phyloP scores from a whole-genome alignment of 2,797 vertebrate species.

The Holocentrus rufus region DNA sequence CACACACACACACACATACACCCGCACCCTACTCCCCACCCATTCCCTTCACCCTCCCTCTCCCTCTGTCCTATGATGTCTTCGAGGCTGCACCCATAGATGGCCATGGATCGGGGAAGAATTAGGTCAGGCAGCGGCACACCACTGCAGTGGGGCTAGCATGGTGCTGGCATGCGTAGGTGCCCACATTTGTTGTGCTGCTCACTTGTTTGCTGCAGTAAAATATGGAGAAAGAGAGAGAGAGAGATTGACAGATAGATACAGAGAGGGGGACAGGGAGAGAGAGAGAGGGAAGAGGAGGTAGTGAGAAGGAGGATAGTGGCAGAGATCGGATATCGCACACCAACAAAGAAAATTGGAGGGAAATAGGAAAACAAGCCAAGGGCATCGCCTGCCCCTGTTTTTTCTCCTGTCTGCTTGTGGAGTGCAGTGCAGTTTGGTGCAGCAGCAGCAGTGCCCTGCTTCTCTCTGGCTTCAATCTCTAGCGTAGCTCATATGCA shows the following conservation, averaged over 20 bases:
- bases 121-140: slow-evolving; percentile 64
- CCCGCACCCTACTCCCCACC: no score
- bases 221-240: slow-evolving; percentile 14
- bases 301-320: neutral
- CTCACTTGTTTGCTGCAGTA: slow-evolving; percentile 28
- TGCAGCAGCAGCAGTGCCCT: slow-evolving; percentile 16
- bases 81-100: slow-evolving; percentile 41
- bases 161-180: slow-evolving; percentile 23
- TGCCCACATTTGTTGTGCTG: slow-evolving; percentile 30
- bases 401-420: slow-evolving; percentile 17
- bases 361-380: slow-evolving; percentile 28
- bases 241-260: no score
- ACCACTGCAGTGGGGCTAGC: slow-evolving; percentile 57
- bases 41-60: no score
- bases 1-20: no score
- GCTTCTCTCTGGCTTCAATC: slow-evolving; percentile 14
- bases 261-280: neutral
- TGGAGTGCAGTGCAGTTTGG: slow-evolving; percentile 44
- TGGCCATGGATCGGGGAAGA: slow-evolving; percentile 49
- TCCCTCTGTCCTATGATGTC: slow-evolving; percentile 10
- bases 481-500: slow-evolving; percentile 42
- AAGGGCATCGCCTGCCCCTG: slow-evolving; percentile 31
- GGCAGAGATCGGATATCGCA: slow-evolving; percentile 13
- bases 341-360: slow-evolving; percentile 11
- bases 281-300: neutral